A percentile compares a stretch with the other conserved stretches of the same genome.
These are phyloP conservation scores for Drosophila nannoptera DNA, from an alignment of 1,140 invertebrate genomes.

Conservation along the genomic window DNA sequence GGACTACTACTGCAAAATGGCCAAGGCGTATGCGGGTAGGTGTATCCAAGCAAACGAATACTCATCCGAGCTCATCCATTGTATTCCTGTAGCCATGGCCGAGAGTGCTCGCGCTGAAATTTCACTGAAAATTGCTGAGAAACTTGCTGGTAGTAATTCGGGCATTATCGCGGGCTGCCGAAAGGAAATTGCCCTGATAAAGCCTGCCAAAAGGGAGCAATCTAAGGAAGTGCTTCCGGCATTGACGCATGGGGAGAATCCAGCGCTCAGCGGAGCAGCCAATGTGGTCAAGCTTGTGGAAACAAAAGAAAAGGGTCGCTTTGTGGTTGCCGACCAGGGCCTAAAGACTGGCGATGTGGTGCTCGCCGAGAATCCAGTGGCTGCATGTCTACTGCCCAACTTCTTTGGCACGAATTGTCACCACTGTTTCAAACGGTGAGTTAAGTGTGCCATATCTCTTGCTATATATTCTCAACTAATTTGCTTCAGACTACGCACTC, in stretches of 20 bases:
- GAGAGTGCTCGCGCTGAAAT: constrained; percentile 81
- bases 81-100: constrained; percentile 63
- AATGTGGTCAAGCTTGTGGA: constrained; percentile 80
- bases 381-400: constrained; percentile 86
- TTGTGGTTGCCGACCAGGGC: constrained; percentile 81
- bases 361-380: constrained; percentile 86
- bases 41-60: background rate
- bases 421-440: constrained; percentile 87
- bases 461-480: background rate
- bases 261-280: constrained; percentile 73
- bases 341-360: constrained; percentile 85
- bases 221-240: constrained; percentile 25
- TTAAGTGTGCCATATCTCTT: background rate
- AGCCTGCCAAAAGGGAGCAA: constrained; percentile 15
- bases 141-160: constrained; percentile 79
- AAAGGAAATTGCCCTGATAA: constrained; percentile 52
- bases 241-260: constrained; percentile 68
- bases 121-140: constrained; percentile 81
- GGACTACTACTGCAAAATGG: constrained; percentile 83
- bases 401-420: constrained; percentile 89
- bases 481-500: constrained; percentile 80
- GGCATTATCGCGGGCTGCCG: constrained; percentile 50
- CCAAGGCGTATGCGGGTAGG: constrained; percentile 82
- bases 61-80: background rate
- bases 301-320: constrained; percentile 80